Conservation (phyloP, 2,113 vertebrate species). For the Mirounga angustirostris region DNA sequence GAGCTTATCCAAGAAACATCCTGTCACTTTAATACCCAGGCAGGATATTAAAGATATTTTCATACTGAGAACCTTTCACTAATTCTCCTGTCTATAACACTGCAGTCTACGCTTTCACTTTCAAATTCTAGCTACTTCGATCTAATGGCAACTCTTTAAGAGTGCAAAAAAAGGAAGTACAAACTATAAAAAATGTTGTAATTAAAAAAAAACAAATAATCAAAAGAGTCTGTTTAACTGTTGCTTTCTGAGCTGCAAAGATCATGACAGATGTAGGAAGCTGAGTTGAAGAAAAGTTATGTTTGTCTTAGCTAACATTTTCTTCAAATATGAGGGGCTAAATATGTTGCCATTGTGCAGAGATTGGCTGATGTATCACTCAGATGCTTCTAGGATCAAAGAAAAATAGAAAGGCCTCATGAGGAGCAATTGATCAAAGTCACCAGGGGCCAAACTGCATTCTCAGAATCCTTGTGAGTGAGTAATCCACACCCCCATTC, state of each 20-base stretch:
- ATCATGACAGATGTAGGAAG: not conserved
- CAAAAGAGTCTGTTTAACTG: not conserved
- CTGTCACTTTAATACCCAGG: not conserved
- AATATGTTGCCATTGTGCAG: no score
- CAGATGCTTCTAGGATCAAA: not conserved
- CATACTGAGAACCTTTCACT: constrained; percentile 4
- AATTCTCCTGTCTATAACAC: not conserved
- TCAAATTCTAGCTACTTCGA: not conserved
- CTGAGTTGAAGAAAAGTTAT: not conserved
- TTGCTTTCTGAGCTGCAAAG: not conserved
- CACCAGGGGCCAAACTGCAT: not conserved
- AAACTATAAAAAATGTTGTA: not conserved
- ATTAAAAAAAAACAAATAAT: not conserved
- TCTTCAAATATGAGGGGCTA: not conserved
- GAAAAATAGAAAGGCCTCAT: not conserved
- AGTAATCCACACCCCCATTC: not conserved
- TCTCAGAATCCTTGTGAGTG: not conserved
- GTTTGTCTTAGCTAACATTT: not conserved
- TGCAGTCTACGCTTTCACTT: not conserved
- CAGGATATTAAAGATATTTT: constrained; percentile 70
- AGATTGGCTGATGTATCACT: not conserved
- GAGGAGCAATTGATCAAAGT: not conserved
- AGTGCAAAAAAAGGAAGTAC: not conserved
- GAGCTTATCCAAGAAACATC: constrained; percentile 1
- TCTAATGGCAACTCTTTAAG: not conserved